phyloP scores from a whole-genome alignment of 2,113 vertebrate species.

The Chamaetylas fuelleborni region DNA sequence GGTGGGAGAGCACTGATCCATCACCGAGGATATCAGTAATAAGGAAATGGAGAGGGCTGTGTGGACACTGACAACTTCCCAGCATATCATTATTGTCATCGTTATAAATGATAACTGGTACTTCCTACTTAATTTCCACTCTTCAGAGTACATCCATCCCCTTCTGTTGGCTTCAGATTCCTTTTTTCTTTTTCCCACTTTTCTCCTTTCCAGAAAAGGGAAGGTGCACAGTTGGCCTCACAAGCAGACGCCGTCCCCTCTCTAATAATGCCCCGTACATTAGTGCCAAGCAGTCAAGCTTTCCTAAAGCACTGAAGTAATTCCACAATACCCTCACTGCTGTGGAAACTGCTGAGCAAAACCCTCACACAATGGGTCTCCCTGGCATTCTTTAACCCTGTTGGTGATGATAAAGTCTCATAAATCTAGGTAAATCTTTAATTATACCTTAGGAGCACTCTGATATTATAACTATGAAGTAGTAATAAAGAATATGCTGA shows the following conservation, averaged over 20 bases:
- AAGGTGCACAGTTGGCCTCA: neutral
- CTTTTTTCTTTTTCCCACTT: accelerated
- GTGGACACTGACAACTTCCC: neutral
- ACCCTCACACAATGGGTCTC: conserved; percentile 70
- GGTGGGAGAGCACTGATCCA: neutral
- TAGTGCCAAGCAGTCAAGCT: conserved; percentile 47
- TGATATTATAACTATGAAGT: conserved; percentile 65
- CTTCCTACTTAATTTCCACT: neutral
- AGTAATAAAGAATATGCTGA: conserved; percentile 70
- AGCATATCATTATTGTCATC: neutral
- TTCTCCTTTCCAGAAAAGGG: neutral
- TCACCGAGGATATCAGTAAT: neutral
- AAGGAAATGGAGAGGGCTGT: neutral
- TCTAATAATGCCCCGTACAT: conserved; percentile 61
- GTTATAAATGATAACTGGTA: neutral
- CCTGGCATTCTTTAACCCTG: conserved; percentile 73
- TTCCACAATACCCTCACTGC: conserved; percentile 58
- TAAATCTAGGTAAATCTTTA: conserved; percentile 78
- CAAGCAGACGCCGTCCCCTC: conserved; percentile 20
- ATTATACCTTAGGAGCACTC: conserved; percentile 70
- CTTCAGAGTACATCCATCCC: neutral
- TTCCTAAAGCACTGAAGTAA: conserved; percentile 66
- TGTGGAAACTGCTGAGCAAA: conserved; percentile 76
- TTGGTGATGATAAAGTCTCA: conserved; percentile 75
- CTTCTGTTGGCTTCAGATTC: neutral